Evolutionary conservation across 2,113 vertebrate species (phyloP).

Genomic region (Pterocles burchelli): DNA sequence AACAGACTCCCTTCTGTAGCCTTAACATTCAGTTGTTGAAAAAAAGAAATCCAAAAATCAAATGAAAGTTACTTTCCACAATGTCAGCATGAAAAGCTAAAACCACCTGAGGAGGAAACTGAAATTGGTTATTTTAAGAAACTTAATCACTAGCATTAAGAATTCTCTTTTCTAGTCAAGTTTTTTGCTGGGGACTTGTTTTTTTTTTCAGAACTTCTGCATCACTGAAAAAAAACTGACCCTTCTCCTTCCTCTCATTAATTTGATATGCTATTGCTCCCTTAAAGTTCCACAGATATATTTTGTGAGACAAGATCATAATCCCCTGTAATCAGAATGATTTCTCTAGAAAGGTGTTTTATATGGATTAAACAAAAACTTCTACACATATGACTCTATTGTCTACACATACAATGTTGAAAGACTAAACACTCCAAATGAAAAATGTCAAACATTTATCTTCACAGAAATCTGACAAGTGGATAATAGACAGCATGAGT

Average conservation of each 20-base stretch:
- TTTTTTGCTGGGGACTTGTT: background rate
- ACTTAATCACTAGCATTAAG: conserved; percentile 8
- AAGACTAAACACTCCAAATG: background rate
- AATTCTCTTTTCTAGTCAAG: conserved; percentile 4
- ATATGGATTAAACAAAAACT: background rate
- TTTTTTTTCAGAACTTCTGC: background rate
- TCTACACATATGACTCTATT: background rate
- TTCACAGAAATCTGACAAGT: background rate
- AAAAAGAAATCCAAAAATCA: background rate
- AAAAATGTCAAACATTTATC: background rate
- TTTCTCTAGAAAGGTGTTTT: conserved; percentile 19
- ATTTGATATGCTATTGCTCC: conserved; percentile 5
- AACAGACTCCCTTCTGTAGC: background rate
- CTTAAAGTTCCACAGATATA: background rate
- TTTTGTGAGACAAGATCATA: conserved; percentile 6
- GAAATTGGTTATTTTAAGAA: conserved; percentile 48
- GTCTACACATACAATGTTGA: background rate
- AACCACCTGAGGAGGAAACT: background rate
- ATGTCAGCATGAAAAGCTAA: background rate
- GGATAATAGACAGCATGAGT: background rate
- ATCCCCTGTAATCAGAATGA: background rate
- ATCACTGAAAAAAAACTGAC: background rate
- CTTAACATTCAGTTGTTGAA: background rate
- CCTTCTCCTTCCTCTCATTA: background rate
- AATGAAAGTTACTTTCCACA: background rate